Percentiles rank a stretch among this genome's conserved stretches.
These are phyloP conservation scores for Nasonovia ribisnigri DNA, from an alignment of 2,888 invertebrate species.

Conservation along the genomic window DNA sequence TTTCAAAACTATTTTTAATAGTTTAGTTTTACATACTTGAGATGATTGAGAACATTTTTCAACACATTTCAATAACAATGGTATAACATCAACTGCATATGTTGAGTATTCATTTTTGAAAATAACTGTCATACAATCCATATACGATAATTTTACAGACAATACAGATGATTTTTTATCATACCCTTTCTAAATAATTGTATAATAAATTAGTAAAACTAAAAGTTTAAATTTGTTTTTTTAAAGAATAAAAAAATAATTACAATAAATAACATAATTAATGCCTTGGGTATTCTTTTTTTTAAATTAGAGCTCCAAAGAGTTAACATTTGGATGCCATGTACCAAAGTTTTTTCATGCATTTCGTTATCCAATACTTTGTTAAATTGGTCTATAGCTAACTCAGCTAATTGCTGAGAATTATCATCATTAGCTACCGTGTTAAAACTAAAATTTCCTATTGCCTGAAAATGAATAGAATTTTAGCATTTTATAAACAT, in stretches of 20 bases:
- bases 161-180: constrained; percentile 60
- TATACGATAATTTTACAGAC: constrained; percentile 54
- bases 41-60: constrained; percentile 56
- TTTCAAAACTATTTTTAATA: not conserved
- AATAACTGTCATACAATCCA: constrained; percentile 55
- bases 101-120: constrained; percentile 40
- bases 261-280: constrained; percentile 52
- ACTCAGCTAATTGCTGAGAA: constrained; percentile 75
- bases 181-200: constrained; percentile 53
- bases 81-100: constrained; percentile 46
- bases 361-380: constrained; percentile 89
- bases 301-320: constrained; percentile 81
- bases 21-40: constrained; percentile 24
- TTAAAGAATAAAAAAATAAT: constrained; percentile 5
- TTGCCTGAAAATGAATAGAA: constrained; percentile 68
- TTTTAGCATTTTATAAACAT: not conserved
- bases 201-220: not conserved
- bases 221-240: not conserved
- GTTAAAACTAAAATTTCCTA: constrained; percentile 81
- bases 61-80: constrained; percentile 56
- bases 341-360: constrained; percentile 90
- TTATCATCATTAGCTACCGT: constrained; percentile 74
- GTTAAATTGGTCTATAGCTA: constrained; percentile 78
- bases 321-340: constrained; percentile 84
- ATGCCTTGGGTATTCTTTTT: constrained; percentile 74